Evolutionary conservation across 2,888 invertebrate species (phyloP).

Genomic region (Aphodius granarius): DNA sequence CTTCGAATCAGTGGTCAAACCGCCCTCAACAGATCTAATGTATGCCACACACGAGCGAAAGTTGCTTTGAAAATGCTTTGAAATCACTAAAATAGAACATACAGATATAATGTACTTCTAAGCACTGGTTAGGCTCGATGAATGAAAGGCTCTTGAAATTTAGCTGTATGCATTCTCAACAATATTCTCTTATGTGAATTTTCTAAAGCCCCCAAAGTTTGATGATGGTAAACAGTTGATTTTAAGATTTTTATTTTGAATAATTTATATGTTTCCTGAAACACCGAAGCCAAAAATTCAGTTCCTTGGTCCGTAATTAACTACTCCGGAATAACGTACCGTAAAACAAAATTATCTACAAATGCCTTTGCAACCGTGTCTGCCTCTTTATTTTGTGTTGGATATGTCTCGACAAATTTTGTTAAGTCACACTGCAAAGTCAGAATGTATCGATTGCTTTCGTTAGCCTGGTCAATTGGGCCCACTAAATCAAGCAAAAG

Average conservation of each 20-base stretch:
- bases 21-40: no score
- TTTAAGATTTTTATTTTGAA: slow-evolving; percentile 24
- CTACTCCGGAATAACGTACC: slow-evolving; percentile 22
- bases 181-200: slow-evolving; percentile 27
- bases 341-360: slow-evolving; percentile 32
- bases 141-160: no score
- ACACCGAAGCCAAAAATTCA: slow-evolving; percentile 21
- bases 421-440: slow-evolving; percentile 28
- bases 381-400: slow-evolving; percentile 26
- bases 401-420: slow-evolving; percentile 28
- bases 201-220: slow-evolving; percentile 25
- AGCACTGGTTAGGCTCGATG: no score
- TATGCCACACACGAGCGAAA: no score
- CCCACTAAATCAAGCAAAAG: slow-evolving; percentile 30
- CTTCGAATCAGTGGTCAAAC: no score
- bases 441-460: slow-evolving; percentile 25
- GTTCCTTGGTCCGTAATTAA: slow-evolving; percentile 26
- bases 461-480: slow-evolving; percentile 8
- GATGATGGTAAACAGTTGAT: slow-evolving; percentile 27
- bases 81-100: no score
- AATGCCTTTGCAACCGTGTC: slow-evolving; percentile 27
- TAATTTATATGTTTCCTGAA: slow-evolving; percentile 23
- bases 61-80: no score
- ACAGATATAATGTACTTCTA: no score
- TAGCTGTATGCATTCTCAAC: no score